Conservation (phyloP, 2,113 vertebrate species). For the Microcebus tavaratra region DNA sequence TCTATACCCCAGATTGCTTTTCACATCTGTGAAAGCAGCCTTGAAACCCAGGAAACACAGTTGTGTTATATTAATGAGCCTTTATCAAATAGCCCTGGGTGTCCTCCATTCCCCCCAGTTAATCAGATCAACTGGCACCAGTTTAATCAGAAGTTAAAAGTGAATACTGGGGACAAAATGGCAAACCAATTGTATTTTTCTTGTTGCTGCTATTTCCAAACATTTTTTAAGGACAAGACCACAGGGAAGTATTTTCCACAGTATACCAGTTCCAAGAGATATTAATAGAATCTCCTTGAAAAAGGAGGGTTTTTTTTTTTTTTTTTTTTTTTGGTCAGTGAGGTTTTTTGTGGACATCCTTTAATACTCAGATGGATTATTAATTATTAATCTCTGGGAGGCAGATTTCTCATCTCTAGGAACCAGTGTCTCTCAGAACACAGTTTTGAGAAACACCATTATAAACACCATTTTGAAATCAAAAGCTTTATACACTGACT, state of each 20-base stretch:
- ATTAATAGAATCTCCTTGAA: slow-evolving; percentile 27
- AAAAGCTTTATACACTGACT: not conserved
- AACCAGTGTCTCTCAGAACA: not conserved
- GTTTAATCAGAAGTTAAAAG: slow-evolving; percentile 61
- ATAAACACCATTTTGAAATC: not conserved
- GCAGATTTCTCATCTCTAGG: not conserved
- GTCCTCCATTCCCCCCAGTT: not conserved
- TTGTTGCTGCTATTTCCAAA: slow-evolving; percentile 17
- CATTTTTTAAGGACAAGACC: slow-evolving; percentile 17
- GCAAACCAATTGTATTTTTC: not conserved
- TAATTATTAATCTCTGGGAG: not conserved
- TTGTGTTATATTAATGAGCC: slow-evolving; percentile 45
- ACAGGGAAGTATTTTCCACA: slow-evolving; percentile 4
- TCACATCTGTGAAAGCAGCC: slow-evolving; percentile 23
- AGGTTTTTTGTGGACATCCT: not conserved
- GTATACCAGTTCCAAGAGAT: not conserved
- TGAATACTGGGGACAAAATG: slow-evolving; percentile 26
- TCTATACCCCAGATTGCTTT: slow-evolving; percentile 61
- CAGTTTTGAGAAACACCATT: not conserved
- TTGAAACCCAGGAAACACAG: not conserved
- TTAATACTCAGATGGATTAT: not conserved
- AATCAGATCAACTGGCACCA: slow-evolving; percentile 50
- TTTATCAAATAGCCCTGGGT: slow-evolving; percentile 38
- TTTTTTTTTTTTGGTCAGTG: not conserved
- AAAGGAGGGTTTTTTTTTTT: not conserved